Conservation (phyloP, 2,113 vertebrate genomes). For the Cichladusa arquata region DNA sequence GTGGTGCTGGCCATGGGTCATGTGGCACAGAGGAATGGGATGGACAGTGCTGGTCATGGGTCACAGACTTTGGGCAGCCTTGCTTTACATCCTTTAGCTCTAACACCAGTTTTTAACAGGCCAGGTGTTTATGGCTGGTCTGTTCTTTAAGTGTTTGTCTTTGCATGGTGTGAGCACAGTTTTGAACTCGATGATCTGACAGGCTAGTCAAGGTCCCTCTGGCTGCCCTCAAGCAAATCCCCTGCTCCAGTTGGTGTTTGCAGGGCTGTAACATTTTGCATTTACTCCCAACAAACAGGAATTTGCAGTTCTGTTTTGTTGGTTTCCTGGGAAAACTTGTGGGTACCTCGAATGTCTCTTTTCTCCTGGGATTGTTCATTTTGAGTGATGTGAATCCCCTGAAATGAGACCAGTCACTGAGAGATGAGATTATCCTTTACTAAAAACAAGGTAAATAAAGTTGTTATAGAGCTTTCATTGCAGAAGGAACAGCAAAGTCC, state of each 20-base stretch:
- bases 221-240: not conserved
- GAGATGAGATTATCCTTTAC: not conserved
- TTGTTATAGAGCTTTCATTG: not conserved
- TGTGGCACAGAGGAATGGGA: not conserved
- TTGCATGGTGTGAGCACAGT: no score
- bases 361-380: not conserved
- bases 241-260: not conserved
- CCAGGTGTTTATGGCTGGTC: rapidly evolving
- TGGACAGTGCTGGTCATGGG: not conserved
- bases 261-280: not conserved
- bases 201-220: not conserved
- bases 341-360: not conserved
- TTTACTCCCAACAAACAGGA: not conserved
- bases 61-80: not conserved
- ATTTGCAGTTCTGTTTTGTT: not conserved
- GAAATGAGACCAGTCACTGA: rapidly evolving
- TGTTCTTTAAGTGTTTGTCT: not conserved
- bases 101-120: not conserved
- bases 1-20: not conserved
- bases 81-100: not conserved
- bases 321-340: not conserved
- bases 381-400: not conserved
- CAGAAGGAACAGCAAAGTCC: not conserved
- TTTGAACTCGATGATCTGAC: not conserved
- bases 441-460: not conserved